A percentile compares a stretch with the other conserved stretches of the same genome.
Conservation (phyloP, 2,113 vertebrate species). For the Myodes glareolus region DNA sequence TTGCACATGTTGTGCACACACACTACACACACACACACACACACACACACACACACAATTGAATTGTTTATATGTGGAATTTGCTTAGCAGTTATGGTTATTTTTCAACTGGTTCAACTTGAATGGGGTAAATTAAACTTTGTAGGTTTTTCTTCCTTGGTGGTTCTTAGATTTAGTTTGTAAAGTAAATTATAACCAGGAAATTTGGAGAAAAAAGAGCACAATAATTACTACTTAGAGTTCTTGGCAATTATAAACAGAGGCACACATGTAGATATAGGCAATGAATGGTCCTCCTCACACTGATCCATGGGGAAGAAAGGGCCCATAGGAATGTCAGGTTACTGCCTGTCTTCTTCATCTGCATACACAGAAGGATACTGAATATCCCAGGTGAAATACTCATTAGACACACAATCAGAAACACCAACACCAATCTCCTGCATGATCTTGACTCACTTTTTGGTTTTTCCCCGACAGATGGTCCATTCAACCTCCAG, state of each 20-base stretch:
- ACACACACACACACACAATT: background rate
- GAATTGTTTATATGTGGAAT: background rate
- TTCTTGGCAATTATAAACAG: background rate
- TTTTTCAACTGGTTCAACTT: background rate
- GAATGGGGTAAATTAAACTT: background rate
- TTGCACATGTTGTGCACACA: background rate
- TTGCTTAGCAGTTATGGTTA: background rate
- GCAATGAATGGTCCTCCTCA: rapidly evolving
- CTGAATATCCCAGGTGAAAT: background rate
- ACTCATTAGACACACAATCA: rapidly evolving
- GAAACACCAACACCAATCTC: background rate
- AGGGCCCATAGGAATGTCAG: background rate
- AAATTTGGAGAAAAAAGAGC: background rate
- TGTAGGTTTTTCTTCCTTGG: background rate
- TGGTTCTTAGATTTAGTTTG: background rate
- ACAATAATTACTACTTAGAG: background rate
- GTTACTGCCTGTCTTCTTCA: rapidly evolving
- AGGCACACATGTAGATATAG: background rate
- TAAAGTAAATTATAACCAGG: background rate
- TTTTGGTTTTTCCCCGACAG: background rate
- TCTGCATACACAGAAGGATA: no score
- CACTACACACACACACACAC: background rate
- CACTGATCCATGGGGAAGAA: background rate
- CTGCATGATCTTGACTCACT: background rate
- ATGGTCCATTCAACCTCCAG: background rate